Percentiles rank a stretch among this genome's conserved stretches.
Evolutionary conservation across 2,888 invertebrate species (phyloP).

Genomic region (Pharmacophagus antenor): DNA sequence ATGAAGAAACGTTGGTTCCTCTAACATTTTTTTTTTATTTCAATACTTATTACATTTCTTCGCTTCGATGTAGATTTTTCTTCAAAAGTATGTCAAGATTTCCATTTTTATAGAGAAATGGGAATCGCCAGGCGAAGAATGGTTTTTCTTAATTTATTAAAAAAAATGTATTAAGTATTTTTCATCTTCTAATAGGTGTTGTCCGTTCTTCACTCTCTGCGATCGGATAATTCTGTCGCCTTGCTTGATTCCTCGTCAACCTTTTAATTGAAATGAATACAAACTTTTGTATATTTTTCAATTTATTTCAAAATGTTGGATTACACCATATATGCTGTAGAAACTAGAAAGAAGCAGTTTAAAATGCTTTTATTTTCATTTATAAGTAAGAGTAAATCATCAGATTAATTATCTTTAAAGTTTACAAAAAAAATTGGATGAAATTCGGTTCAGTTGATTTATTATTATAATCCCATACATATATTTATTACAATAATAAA

Average conservation of each 20-base stretch:
- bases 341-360: no score
- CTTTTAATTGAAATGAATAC: not conserved
- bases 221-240: not conserved
- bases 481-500: no score
- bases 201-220: not conserved
- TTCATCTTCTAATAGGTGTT: not conserved
- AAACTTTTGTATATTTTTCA: no score
- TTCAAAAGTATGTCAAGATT: not conserved
- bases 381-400: no score
- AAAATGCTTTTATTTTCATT: no score
- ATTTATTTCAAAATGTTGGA: no score
- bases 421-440: no score
- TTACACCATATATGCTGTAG: no score
- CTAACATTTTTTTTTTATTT: not conserved
- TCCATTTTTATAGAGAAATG: not conserved
- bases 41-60: not conserved
- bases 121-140: not conserved
- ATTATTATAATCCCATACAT: no score
- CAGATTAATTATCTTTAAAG: no score
- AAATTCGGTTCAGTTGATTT: no score
- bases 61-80: slow-evolving; percentile 5
- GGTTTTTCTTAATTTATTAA: not conserved
- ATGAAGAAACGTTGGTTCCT: not conserved
- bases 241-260: not conserved
- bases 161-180: not conserved